Evolutionary conservation across 2,888 invertebrate genomes (phyloP), one percentile per base, ranked within the genome.

Genomic region (Melinopterus prodromus): DNA sequence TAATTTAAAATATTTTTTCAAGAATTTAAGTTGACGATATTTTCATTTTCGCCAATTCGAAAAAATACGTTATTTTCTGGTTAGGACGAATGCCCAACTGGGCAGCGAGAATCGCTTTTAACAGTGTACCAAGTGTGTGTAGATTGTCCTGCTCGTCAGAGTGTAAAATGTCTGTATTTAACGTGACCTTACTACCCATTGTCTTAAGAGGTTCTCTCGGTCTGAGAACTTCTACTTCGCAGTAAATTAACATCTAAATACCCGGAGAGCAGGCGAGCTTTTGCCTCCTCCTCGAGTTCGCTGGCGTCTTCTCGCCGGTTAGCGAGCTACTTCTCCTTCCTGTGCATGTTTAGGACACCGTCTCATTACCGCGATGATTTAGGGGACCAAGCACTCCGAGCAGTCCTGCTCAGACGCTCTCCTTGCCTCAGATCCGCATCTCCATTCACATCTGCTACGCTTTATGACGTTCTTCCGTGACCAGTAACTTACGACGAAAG

Each of bases 111-210:
- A 53, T 53, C 7, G 53, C 12, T n/a, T 71, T 70, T 79, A 70
- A 77, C 71, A 77, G 77, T 77, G 71, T 77, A 79, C 77, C 77
- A 77, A 77, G 76, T 78, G 75, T 78, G 80, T 79, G 72, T n/a
- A n/a, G 53, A 53, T 77, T 80, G 82, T 81, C 81, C 79, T 82
- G 88, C 86, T 87, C 87, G 88, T 85, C 87, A 83, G 87, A 86
- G 88, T 89, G 89, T 89, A 89, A 89, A 89, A 89, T 89, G 88
- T 88, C 87, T 87, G 89, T 88, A 88, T 89, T 89, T 89, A 89
- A 88, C 87, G 87, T 86, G 86, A 87, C 88, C 86, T 85, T 87
- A 88, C 86, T 87, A 84, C 84, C 87, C 86, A 88, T 88, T 88
- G 88, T 88, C 87, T 88, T 84, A 85, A 81, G 82, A 83, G 84